Conservation (phyloP, 2,797 vertebrate genomes). For the Esox masquinongy region DNA sequence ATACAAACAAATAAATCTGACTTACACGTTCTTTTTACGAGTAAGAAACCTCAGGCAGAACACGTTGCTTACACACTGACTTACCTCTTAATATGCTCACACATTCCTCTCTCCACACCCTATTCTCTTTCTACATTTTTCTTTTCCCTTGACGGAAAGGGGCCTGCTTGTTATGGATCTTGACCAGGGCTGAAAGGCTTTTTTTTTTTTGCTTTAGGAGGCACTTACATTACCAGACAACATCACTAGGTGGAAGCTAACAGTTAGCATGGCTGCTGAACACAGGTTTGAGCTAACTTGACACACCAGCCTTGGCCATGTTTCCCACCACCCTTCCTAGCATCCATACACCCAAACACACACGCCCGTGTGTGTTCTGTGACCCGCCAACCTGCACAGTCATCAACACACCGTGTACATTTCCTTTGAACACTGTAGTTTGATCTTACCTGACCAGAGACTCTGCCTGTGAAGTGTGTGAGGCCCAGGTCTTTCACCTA, state of each 20-base stretch:
- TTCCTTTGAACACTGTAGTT: background rate
- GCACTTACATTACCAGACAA: constrained; percentile 1
- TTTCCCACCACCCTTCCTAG: background rate
- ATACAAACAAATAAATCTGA: background rate
- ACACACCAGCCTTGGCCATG: background rate
- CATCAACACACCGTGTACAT: background rate
- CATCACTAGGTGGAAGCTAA: background rate
- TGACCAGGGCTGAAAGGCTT: background rate
- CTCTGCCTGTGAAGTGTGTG: background rate
- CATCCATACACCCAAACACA: background rate
- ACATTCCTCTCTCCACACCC: background rate
- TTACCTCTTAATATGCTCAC: background rate
- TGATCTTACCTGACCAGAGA: background rate
- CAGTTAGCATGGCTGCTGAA: background rate
- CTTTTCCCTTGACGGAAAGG: background rate
- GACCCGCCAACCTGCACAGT: background rate
- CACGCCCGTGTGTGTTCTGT: background rate
- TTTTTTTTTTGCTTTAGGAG: background rate
- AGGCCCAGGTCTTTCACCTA: background rate
- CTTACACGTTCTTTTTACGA: background rate
- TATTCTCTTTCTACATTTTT: background rate
- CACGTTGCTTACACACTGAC: background rate
- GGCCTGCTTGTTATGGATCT: background rate
- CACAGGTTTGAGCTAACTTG: background rate
- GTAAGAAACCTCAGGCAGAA: background rate